Conservation (phyloP, 2,113 vertebrate genomes). For the Thalassoma bifasciatum region DNA sequence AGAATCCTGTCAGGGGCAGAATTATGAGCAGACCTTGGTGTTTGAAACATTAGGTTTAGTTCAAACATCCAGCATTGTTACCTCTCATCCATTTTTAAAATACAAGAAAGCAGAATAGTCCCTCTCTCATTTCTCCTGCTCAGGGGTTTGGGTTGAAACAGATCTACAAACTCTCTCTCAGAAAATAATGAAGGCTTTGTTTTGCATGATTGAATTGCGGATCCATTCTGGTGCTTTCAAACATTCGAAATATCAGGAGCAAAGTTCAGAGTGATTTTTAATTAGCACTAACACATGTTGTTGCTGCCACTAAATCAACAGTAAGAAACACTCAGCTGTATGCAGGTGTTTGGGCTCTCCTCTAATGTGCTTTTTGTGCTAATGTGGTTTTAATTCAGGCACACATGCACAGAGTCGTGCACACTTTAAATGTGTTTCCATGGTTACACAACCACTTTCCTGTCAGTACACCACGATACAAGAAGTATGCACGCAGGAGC, state of each 20-base stretch:
- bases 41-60: too few relatives aligned
- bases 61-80: too few relatives aligned
- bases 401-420: background rate
- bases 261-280: background rate
- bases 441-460: conserved; percentile 10
- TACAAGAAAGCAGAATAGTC: too few relatives aligned
- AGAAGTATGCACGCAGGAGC: background rate
- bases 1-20: too few relatives aligned
- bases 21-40: too few relatives aligned
- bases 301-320: background rate
- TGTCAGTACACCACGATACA: background rate
- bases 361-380: too few relatives aligned
- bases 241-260: background rate
- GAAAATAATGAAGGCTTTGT: background rate
- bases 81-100: too few relatives aligned
- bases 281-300: background rate
- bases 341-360: background rate
- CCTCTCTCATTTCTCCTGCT: too few relatives aligned
- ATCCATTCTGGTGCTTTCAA: background rate
- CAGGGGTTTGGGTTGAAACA: too few relatives aligned
- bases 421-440: conserved; percentile 5
- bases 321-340: background rate
- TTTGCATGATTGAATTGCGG: too few relatives aligned
- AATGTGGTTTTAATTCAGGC: too few relatives aligned
- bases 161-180: too few relatives aligned